Evolutionary conservation across 92 coral and sea anemone species (phyloP).

Genomic region (Parazoanthus atlanticus): DNA sequence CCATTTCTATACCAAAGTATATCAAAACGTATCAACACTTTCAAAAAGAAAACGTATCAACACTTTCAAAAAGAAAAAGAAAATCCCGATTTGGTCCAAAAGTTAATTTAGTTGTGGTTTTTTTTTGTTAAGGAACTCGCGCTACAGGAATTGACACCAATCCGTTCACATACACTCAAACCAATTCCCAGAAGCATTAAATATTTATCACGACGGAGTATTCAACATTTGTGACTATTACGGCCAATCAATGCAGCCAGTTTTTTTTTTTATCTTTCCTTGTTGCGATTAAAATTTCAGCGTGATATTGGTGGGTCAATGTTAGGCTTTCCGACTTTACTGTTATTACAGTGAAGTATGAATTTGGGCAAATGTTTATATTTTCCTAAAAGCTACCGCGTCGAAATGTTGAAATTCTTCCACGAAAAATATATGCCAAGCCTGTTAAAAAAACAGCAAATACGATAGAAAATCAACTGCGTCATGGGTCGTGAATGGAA

Average conservation of each 20-base stretch:
- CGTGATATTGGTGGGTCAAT: background rate
- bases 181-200: constrained; percentile 27
- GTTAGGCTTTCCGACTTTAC: background rate
- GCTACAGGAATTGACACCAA: background rate
- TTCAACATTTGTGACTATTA: constrained; percentile 1
- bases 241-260: background rate
- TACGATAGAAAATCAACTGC: background rate
- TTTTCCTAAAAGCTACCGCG: background rate
- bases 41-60: background rate
- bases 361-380: background rate
- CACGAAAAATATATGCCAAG: background rate
- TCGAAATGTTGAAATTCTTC: background rate
- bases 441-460: background rate
- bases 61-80: background rate
- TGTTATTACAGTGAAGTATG: background rate
- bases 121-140: constrained; percentile 10
- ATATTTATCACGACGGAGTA: constrained; percentile 21
- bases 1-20: background rate
- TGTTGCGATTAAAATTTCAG: constrained; percentile 2
- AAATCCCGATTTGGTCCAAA: background rate
- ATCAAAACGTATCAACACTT: background rate
- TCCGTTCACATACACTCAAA: background rate
- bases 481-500: background rate
- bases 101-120: constrained; percentile 18
- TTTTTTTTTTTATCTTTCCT: background rate